Evolutionary conservation across 2,797 vertebrate genomes (phyloP), one percentile per base, ranked within the genome.

Genomic region (Zonotrichia albicollis): DNA sequence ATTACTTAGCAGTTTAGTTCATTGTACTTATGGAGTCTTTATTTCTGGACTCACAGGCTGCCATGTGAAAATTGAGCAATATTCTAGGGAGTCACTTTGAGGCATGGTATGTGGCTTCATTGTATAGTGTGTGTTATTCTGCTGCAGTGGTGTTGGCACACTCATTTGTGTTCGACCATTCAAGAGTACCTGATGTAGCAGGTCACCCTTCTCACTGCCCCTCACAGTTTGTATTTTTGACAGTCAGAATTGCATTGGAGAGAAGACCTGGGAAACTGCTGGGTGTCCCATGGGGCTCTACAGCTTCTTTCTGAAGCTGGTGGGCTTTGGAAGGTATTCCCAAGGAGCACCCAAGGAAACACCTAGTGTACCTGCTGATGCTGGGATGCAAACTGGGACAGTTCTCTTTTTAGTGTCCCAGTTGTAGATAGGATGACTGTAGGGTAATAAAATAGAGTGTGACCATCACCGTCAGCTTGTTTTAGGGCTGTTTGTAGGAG

Each of bases 71-170:
- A 72, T 30, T 19, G 10, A 80, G 46, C 53, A 84, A 13, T 68
- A 71, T 61, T 92, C 60, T 84, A 70, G 82, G 48, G 76, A 61
- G 16, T 86, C 7, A 11, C 75, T 96, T 95, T 34, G 60, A 72
- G 19, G 15, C 73, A 10, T 51, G 51, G 14, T 40, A 10, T 18
- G 10, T 50, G 72, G 23, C 19, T 53, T 17, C 5, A 60, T 50
- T 48, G 5, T 54, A 20, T 26, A 62, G 38, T 23, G 9, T 65
- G 7, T 70, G 18, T 78, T 53, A 38, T 66, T 64, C n/a, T 3
- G 0, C 55, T 53, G 13, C 25, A 48, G 10, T 5, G 6, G 26
- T 20, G 10, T 53, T 85, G 58, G 18, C 27, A 17, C 36, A 15
- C 17, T 57, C 0, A 0, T 22, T 64, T 46, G 19, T 38, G 19